Percentiles rank a stretch among this genome's conserved stretches.
phyloP scores from a whole-genome alignment of 2,888 invertebrate species.

The Hirtodrosophila histrioides region DNA sequence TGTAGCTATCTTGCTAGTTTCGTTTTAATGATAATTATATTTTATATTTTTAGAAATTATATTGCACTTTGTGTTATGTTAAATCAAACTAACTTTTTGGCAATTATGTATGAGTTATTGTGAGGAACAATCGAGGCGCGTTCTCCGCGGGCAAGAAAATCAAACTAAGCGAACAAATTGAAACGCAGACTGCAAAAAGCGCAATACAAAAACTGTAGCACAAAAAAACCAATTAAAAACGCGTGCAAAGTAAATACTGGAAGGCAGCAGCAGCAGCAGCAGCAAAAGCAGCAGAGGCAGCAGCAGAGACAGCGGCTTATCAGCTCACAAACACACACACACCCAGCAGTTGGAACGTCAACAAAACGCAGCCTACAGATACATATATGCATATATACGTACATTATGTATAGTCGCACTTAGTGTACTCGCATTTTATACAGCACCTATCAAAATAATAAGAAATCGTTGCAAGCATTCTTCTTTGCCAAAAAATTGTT shows the following conservation, averaged over 20 bases:
- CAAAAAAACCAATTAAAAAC: slow-evolving; percentile 43
- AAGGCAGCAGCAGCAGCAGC: slow-evolving; percentile 19
- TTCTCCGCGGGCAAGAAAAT: slow-evolving; percentile 22
- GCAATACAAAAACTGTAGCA: slow-evolving; percentile 50
- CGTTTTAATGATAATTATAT: background rate
- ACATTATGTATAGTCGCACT: slow-evolving; percentile 4
- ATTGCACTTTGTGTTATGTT: no score
- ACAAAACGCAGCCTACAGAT: slow-evolving; percentile 51
- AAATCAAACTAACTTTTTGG: no score
- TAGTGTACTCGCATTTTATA: slow-evolving; percentile 1
- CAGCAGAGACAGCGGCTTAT: slow-evolving; percentile 42
- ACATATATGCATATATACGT: slow-evolving; percentile 5
- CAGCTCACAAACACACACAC: slow-evolving; percentile 33
- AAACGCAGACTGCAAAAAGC: slow-evolving; percentile 66
- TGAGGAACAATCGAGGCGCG: slow-evolving; percentile 14
- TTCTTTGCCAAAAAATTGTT: slow-evolving; percentile 39
- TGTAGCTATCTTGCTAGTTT: no score
- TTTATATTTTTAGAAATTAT: background rate
- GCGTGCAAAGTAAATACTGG: slow-evolving; percentile 41
- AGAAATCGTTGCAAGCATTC: slow-evolving; percentile 39
- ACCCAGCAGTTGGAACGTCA: slow-evolving; percentile 24
- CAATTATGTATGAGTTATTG: no score
- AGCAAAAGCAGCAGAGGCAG: slow-evolving; percentile 6
- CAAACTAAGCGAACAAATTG: slow-evolving; percentile 43
- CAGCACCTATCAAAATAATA: slow-evolving; percentile 20